A percentile compares a stretch with the other conserved stretches of the same genome.
Conservation (phyloP, 2,888 invertebrate species). For the Plebejus melissa region DNA sequence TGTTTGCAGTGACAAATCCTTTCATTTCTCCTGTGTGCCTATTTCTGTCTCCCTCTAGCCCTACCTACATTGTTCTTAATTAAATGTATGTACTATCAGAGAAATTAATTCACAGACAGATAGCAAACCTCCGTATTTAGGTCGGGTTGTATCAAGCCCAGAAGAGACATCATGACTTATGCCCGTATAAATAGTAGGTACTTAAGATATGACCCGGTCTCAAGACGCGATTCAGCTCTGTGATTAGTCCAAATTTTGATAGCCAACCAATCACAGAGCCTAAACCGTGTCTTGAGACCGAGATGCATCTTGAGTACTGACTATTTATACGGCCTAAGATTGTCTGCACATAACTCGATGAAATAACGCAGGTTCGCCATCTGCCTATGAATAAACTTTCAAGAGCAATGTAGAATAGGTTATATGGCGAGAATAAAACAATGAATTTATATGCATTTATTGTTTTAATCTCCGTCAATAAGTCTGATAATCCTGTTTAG, state of each 20-base stretch:
- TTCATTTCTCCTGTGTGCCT: not conserved
- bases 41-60: not conserved
- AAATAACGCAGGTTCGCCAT: too few relatives aligned
- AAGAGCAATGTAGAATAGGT: not conserved
- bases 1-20: not conserved
- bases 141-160: not conserved
- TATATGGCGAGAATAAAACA: not conserved
- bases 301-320: too few relatives aligned
- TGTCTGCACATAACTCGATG: too few relatives aligned
- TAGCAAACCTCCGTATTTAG: not conserved
- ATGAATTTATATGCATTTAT: not conserved
- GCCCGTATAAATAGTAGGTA: too few relatives aligned
- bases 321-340: too few relatives aligned
- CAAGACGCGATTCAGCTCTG: too few relatives aligned
- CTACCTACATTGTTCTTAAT: not conserved
- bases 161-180: too few relatives aligned
- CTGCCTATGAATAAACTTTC: not conserved
- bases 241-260: too few relatives aligned
- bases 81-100: too few relatives aligned
- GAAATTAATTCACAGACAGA: not conserved
- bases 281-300: too few relatives aligned
- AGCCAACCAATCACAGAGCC: too few relatives aligned
- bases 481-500: slow-evolving; percentile 5
- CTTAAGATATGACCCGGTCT: too few relatives aligned
- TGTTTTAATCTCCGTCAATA: not conserved